Base-by-base conservation (phyloP, 2,797 vertebrate genomes). In the Poeciliopsis turneri region DNA sequence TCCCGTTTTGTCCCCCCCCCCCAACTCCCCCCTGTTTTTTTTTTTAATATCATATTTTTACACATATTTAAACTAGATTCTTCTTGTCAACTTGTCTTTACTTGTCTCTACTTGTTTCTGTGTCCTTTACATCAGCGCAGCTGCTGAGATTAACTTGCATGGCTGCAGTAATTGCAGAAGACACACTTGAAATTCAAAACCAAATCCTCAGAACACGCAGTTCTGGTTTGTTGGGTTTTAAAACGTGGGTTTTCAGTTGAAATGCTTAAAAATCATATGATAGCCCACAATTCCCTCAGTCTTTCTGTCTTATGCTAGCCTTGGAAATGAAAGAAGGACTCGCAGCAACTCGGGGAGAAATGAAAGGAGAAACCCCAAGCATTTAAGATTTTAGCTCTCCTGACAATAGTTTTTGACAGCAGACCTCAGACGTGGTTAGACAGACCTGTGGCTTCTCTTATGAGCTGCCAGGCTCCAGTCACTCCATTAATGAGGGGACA, bases 401-500 rank as follows among this genome's bases (percentile, higher is more conserved):
- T 79, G 71, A 88, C 87, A 91, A 92, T 86, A 83, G 82, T 80
- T 90, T 92, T 77, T 93, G 94, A 93, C 93, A 89, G 86, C 74
- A 89, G 86, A 91, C 90, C 82, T 92, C 93, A 92, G 87, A 89
- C 83, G 81, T 91, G 85, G 92, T 90, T 90, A 81, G 78, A 69
- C 80, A 72, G 82, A 91, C 76, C 79, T 72, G 68, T 74, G 90
- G 82, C 79, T 85, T 78, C 75, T 89, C 80, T 90, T 36, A 82
- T 82, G 70, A 79, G 83, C 82, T 90, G 89, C 91, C 90, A 92
- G 90, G 86, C 82, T 87, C 86, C 87, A 89, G 82, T 94, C 87
- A 74, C 71, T 80, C 86, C 86, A 87, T 95, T 94, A 95, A 94
- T 93, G 93, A 91, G 84, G 88, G 92, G 92, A 94, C 92, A 90